phyloP scores from a whole-genome alignment of 2,888 invertebrate species.

The Tipula unca region DNA sequence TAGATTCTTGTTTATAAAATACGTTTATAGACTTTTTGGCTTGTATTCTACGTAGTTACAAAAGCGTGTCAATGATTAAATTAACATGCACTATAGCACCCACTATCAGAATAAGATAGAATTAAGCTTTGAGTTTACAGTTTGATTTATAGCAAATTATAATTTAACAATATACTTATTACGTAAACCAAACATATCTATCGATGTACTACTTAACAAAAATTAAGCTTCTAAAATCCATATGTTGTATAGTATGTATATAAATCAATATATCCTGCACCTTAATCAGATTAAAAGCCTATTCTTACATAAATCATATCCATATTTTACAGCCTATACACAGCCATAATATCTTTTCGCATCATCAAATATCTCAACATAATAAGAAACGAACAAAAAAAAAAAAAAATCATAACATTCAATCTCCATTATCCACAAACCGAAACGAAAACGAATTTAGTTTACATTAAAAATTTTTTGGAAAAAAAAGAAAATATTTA shows the following conservation, averaged over 20 bases:
- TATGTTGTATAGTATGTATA: neutral
- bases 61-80: too few species aligned
- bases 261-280: neutral
- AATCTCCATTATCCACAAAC: slow-evolving; percentile 8
- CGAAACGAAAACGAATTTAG: slow-evolving; percentile 8
- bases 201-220: too few species aligned
- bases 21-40: too few species aligned
- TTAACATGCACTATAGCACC: too few species aligned
- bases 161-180: too few species aligned
- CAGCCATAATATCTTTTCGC: neutral
- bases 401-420: neutral
- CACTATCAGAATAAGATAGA: too few species aligned
- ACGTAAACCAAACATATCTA: too few species aligned
- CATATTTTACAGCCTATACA: neutral
- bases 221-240: too few species aligned
- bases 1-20: too few species aligned
- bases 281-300: neutral
- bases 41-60: too few species aligned
- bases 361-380: neutral
- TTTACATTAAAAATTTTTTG: neutral
- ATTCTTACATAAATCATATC: neutral
- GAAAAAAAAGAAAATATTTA: neutral
- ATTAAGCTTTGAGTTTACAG: too few species aligned
- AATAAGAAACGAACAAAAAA: neutral
- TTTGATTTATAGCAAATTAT: too few species aligned